A percentile compares a stretch with the other conserved stretches of the same genome.
Conservation (phyloP, 2,113 vertebrate genomes). For the Colius striatus region DNA sequence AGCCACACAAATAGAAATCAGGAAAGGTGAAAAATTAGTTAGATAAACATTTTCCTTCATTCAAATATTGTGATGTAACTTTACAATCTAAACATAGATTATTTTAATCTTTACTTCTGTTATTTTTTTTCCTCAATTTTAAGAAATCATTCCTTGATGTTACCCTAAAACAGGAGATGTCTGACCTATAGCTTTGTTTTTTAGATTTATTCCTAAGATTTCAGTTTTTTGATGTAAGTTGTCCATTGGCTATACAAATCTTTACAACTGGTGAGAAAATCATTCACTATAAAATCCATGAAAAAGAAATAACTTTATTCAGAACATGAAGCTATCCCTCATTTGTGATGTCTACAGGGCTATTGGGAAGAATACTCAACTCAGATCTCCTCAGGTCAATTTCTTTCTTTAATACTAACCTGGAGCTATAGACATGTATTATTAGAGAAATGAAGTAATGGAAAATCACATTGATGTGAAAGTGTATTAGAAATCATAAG, state of each 20-base stretch:
- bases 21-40: not conserved
- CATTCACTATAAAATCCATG: slow-evolving; percentile 33
- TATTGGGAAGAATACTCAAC: slow-evolving; percentile 18
- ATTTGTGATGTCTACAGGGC: not conserved
- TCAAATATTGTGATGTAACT: not conserved
- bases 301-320: slow-evolving; percentile 39
- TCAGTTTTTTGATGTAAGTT: not conserved
- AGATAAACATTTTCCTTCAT: not conserved
- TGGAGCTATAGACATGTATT: slow-evolving; percentile 40
- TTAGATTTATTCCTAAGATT: not conserved
- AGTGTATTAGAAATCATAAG: slow-evolving; percentile 45
- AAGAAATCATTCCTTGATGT: not conserved
- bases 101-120: not conserved
- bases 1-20: not conserved
- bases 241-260: not conserved
- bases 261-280: slow-evolving; percentile 16
- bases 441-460: slow-evolving; percentile 57
- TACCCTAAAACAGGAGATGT: not conserved
- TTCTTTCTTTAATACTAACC: slow-evolving; percentile 48
- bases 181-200: not conserved
- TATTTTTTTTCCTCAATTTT: not conserved
- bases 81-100: not conserved
- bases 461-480: slow-evolving; percentile 63
- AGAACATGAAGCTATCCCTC: not conserved
- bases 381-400: slow-evolving; percentile 20